phyloP scores from a whole-genome alignment of 2,797 vertebrate genomes.

The Hybognathus amarus region DNA sequence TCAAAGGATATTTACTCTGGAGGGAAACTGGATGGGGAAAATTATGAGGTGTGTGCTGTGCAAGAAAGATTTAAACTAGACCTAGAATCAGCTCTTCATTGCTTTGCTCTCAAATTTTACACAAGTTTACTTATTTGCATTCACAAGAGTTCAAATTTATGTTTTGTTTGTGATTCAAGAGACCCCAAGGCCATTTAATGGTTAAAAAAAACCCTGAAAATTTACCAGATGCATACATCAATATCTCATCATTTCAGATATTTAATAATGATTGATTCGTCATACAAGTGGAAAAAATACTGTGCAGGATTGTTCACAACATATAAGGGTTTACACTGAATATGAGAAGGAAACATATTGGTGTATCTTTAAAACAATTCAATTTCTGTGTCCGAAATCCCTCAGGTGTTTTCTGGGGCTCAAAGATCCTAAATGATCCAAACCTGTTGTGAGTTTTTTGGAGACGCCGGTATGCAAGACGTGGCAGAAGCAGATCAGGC shows the following conservation, averaged over 20 bases:
- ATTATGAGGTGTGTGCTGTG: not conserved
- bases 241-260: not conserved
- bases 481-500: conserved; percentile 85
- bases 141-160: not conserved
- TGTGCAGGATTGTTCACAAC: not conserved
- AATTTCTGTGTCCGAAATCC: conserved; percentile 26
- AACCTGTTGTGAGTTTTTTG: conserved; percentile 61
- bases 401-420: conserved; percentile 56
- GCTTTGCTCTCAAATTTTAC: not conserved
- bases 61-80: not conserved
- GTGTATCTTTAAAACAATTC: conserved; percentile 28
- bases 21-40: not conserved
- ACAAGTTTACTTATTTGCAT: not conserved
- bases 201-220: not conserved
- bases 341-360: not conserved
- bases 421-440: conserved; percentile 48
- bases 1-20: conserved; percentile 7
- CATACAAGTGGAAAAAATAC: not conserved
- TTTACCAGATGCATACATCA: not conserved
- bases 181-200: not conserved
- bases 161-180: not conserved
- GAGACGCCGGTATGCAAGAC: conserved; percentile 83
- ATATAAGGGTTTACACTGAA: conserved; percentile 24
- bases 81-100: not conserved
- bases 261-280: not conserved